Percentiles rank a stretch among this genome's conserved stretches.
Evolutionary conservation across 2,113 vertebrate species (phyloP).

Genomic region (Ochotona curzoniae): DNA sequence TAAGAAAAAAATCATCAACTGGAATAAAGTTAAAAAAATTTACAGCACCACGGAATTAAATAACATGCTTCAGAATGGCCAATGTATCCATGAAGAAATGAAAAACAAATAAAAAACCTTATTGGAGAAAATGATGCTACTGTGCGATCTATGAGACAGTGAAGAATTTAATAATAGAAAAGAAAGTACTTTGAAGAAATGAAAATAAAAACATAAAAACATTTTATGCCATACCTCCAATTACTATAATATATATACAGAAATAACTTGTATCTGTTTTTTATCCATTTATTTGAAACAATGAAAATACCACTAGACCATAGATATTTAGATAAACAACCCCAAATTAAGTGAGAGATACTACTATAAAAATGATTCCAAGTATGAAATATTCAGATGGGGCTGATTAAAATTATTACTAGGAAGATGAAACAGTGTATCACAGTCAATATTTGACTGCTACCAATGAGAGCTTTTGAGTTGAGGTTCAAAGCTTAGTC

Average conservation of each 20-base stretch:
- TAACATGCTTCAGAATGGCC: too few relatives aligned
- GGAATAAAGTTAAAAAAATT: too few relatives aligned
- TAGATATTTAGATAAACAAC: neutral
- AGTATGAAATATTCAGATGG: neutral
- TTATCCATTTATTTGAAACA: constrained; percentile 40
- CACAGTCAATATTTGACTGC: constrained; percentile 25
- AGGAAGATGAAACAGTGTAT: neutral
- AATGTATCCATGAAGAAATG: too few relatives aligned
- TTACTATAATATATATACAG: neutral
- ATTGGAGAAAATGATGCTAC: too few relatives aligned
- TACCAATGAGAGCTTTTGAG: constrained; percentile 3
- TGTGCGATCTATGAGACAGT: too few relatives aligned
- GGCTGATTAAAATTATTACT: neutral
- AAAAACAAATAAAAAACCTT: too few relatives aligned
- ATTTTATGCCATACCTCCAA: neutral
- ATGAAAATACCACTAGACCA: neutral
- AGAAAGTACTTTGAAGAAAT: too few relatives aligned
- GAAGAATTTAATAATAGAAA: too few relatives aligned
- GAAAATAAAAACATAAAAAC: too few relatives aligned
- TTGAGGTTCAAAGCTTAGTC: constrained; percentile 27
- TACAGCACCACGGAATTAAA: too few relatives aligned
- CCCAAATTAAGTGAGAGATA: neutral
- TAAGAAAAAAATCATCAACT: too few relatives aligned
- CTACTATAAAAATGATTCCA: constrained; percentile 22
- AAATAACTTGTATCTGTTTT: neutral